phyloP scores from a whole-genome alignment of 2,113 vertebrate genomes.

The Accipiter virgatus region DNA sequence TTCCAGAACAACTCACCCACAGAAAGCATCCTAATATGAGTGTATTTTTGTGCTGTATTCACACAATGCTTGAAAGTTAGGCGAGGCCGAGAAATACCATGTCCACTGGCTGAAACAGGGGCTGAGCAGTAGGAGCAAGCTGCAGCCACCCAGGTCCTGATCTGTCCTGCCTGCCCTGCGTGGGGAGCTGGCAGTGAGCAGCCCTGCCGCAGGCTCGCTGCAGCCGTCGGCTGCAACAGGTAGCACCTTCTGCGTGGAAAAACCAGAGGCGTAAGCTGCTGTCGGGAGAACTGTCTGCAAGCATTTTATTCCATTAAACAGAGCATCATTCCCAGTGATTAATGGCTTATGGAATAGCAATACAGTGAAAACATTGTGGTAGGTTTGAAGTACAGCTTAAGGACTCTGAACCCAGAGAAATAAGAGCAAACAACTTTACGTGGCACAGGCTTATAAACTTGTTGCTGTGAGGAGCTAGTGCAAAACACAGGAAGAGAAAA shows the following conservation, averaged over 20 bases:
- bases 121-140: background rate
- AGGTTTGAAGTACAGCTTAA: background rate
- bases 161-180: background rate
- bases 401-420: background rate
- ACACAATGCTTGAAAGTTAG: background rate
- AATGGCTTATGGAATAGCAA: background rate
- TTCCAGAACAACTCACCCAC: background rate
- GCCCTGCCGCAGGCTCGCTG: rapidly evolving
- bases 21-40: background rate
- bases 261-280: background rate
- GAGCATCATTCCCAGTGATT: background rate
- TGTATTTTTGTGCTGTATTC: background rate
- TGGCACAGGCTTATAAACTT: background rate
- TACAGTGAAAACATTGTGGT: background rate
- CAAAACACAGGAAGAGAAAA: background rate
- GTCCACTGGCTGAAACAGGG: background rate
- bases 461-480: background rate
- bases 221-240: background rate
- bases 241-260: background rate
- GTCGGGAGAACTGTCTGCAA: background rate
- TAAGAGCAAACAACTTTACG: background rate
- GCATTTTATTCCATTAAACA: background rate
- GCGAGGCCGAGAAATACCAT: background rate
- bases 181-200: background rate
- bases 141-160: background rate